phyloP scores from a whole-genome alignment of 2,888 invertebrate genomes.

The Amblyteles armatorius region DNA sequence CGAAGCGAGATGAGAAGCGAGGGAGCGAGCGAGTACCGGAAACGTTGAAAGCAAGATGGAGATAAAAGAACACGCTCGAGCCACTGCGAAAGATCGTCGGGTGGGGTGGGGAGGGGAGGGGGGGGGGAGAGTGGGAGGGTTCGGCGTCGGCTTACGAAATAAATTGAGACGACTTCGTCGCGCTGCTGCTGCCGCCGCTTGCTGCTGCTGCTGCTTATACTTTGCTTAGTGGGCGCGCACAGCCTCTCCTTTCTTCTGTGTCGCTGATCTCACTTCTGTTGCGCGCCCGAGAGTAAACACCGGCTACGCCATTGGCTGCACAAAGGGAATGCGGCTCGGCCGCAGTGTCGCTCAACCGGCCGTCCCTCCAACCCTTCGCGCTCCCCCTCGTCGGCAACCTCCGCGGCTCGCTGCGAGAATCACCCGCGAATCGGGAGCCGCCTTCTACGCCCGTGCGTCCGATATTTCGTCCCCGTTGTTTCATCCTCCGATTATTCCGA shows the following conservation, averaged over 20 bases:
- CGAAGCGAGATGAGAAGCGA: conserved; percentile 49
- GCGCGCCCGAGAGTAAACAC: conserved; percentile 73
- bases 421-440: not conserved
- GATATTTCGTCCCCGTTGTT: conserved; percentile 50
- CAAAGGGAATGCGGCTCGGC: conserved; percentile 77
- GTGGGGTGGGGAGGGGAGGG: conserved; percentile 12
- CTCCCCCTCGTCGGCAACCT: not conserved
- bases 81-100: not conserved
- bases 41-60: conserved; percentile 41
- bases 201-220: conserved; percentile 51
- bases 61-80: conserved; percentile 28
- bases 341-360: conserved; percentile 77
- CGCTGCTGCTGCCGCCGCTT: conserved; percentile 48
- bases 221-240: conserved; percentile 47
- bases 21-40: conserved; percentile 54
- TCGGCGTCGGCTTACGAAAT: conserved; percentile 73
- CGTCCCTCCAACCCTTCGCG: conserved; percentile 63
- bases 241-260: conserved; percentile 71
- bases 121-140: conserved; percentile 57
- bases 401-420: not conserved
- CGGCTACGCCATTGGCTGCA: conserved; percentile 79
- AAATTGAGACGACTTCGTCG: conserved; percentile 74
- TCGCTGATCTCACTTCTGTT: conserved; percentile 73
- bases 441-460: conserved; percentile 42
- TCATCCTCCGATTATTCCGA: conserved; percentile 56